Evolutionary conservation across 2,797 vertebrate species (phyloP), one percentile per base, ranked within the genome.

Genomic region (Podargus strigoides): DNA sequence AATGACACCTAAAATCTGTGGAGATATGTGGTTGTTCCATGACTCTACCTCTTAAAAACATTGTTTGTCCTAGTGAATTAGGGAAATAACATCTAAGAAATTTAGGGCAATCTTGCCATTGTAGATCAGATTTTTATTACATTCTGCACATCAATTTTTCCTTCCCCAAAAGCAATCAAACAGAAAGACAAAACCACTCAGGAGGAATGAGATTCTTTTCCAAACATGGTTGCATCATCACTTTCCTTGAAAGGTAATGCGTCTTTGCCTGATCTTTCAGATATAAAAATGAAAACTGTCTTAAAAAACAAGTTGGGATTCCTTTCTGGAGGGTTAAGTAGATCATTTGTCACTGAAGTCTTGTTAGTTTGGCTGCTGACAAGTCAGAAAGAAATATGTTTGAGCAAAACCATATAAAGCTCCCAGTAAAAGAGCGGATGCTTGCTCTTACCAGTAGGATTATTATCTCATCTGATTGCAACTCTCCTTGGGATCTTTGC

Each of bases 271-370:
- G 39, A 34, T 62, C 3, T 2, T 75, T 66, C 58, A 68, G 73
- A 59, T 39, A 34, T 13, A 27, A 85, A 87, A 84, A 75, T 80
- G 58, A 76, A 72, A 83, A 56, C 60, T 37, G 8, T 46, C 56
- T 30, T 32, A 20, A 58, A 63, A 66, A 75, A 6, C 53, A 56
- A 72, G 53, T 28, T 0, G 0, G 44, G 47, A 67, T 86, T 75
- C 41, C 59, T 88, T 95, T 84, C 55, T 82, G 69, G 42, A 88
- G 62, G 23, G 26, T 80, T 75, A 49, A 66, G 39, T 41, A 75
- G 55, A 64, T 87, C 24, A 84, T 94, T 91, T 92, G n/a, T 94
- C 90, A 84, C 67, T 41, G 66, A 39, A 80, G 47, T 28, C 58
- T 63, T 66, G 62, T 86, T 90, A 56, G 37, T 92, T 94, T 89